phyloP scores from a whole-genome alignment of 2,888 invertebrate genomes.

The Drosophila longiperda region DNA sequence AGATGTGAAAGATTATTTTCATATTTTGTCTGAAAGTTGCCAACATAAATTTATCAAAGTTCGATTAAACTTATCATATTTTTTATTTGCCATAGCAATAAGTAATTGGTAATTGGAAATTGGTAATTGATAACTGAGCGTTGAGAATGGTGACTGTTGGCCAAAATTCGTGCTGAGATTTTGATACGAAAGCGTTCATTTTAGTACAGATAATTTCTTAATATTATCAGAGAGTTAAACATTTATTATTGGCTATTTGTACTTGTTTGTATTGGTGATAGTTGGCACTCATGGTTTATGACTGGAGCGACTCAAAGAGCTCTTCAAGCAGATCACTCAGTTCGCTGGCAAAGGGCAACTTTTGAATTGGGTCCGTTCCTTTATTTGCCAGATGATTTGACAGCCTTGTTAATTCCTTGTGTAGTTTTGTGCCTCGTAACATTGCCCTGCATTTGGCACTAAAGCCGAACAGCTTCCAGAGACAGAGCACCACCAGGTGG shows the following conservation, averaged over 20 bases:
- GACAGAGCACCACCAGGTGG: slow-evolving; percentile 67
- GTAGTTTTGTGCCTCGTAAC: slow-evolving; percentile 80
- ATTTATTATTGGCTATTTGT: background rate
- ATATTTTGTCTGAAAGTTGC: background rate
- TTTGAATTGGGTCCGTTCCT: slow-evolving; percentile 33
- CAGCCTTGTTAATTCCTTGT: slow-evolving; percentile 66
- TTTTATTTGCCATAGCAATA: background rate
- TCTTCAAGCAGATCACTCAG: slow-evolving; percentile 25
- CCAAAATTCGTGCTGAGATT: background rate
- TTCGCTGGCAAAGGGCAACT: slow-evolving; percentile 40
- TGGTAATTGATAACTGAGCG: background rate
- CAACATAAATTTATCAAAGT: background rate
- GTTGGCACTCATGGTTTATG: slow-evolving; percentile 15
- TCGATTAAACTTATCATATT: background rate
- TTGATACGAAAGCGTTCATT: background rate
- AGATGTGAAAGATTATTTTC: background rate
- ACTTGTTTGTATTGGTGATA: background rate
- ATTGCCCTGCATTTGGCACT: slow-evolving; percentile 80
- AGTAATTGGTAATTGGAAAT: background rate
- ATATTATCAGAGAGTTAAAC: background rate
- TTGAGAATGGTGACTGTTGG: background rate
- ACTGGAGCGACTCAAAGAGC: slow-evolving; percentile 35
- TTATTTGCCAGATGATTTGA: slow-evolving; percentile 53
- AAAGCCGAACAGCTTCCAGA: slow-evolving; percentile 83
- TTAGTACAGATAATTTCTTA: background rate